Conservation (phyloP, 2,797 vertebrate species). For the Mormyrus hasselquistii region DNA sequence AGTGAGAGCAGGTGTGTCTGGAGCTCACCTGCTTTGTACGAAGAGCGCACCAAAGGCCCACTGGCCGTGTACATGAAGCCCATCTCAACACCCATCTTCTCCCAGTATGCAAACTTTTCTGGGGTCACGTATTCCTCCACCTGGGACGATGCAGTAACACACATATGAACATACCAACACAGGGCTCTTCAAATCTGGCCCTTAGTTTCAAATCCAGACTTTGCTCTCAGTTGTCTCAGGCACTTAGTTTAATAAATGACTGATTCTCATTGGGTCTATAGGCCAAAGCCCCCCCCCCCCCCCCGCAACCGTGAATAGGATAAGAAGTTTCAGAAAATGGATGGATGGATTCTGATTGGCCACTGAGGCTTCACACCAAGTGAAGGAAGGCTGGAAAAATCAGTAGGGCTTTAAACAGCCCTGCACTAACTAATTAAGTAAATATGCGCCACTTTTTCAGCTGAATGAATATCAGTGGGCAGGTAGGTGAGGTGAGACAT, state of each 20-base stretch:
- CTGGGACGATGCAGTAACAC: conserved; percentile 46
- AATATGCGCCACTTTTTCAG: neutral
- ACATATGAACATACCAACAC: neutral
- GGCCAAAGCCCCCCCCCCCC: neutral
- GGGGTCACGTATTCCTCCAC: conserved; percentile 93
- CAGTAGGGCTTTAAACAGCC: neutral
- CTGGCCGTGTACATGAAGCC: conserved; percentile 93
- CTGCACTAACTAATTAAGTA: neutral
- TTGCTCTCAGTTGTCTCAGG: neutral
- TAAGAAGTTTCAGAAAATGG: neutral
- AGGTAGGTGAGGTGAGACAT: neutral
- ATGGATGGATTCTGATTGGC: neutral
- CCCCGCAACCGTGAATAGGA: neutral
- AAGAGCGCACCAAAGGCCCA: conserved; percentile 92
- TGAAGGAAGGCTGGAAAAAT: neutral
- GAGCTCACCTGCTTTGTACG: conserved; percentile 91
- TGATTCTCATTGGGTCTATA: neutral
- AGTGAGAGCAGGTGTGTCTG: neutral
- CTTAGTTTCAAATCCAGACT: neutral
- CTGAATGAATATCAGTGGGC: neutral
- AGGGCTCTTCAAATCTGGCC: neutral
- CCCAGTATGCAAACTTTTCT: conserved; percentile 90
- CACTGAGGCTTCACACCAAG: neutral
- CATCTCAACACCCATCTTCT: conserved; percentile 83
- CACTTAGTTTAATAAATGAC: neutral